Evolutionary conservation across 2,113 vertebrate genomes (phyloP).

Genomic region (Egretta garzetta): DNA sequence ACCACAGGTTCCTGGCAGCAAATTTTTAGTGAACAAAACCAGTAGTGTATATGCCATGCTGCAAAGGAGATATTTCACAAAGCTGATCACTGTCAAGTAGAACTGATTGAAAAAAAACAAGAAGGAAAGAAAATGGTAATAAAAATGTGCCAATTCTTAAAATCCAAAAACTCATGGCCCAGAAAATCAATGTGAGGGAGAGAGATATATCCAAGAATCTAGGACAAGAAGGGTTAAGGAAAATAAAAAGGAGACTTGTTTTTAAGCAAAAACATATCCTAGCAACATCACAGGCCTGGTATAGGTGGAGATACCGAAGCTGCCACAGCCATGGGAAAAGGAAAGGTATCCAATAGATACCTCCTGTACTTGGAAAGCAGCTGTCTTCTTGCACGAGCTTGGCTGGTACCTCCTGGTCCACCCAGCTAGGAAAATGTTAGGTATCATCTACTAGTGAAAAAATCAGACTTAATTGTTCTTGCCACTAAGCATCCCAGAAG

Average conservation of each 20-base stretch:
- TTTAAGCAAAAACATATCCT: background rate
- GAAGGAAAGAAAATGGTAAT: background rate
- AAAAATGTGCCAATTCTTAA: background rate
- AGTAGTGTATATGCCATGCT: background rate
- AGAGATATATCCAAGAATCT: background rate
- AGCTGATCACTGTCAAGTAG: background rate
- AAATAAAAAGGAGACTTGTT: background rate
- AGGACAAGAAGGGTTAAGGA: background rate
- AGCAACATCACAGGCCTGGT: background rate
- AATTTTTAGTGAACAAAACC: background rate
- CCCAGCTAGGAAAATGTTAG: background rate
- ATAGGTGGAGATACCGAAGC: background rate
- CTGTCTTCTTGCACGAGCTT: background rate
- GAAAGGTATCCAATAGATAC: background rate
- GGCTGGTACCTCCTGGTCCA: background rate
- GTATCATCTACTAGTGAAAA: background rate
- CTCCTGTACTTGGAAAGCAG: background rate
- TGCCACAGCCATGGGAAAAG: background rate
- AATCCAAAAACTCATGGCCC: background rate
- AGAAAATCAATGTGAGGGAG: background rate
- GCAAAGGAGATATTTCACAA: background rate
- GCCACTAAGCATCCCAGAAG: background rate
- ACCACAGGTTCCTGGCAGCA: background rate
- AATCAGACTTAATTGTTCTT: background rate
- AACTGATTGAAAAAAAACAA: background rate